phyloP scores from a whole-genome alignment of 2,113 vertebrate species.

The Turnix velox region DNA sequence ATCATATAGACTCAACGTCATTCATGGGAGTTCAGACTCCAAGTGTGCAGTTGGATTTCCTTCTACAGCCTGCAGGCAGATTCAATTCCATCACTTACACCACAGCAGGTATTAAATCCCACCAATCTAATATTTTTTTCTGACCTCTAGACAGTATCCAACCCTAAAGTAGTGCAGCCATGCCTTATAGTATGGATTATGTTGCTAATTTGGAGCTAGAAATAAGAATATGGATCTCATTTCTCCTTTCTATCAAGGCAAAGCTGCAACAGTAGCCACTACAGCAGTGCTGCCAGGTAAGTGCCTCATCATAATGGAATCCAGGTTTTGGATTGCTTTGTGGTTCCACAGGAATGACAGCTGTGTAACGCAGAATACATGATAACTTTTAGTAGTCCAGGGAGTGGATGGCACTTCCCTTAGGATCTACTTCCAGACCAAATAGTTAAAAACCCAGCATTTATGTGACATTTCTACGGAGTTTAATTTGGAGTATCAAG shows the following conservation, averaged over 20 bases:
- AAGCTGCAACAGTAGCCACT: not conserved
- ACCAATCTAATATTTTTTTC: not conserved
- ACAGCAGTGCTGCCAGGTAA: accelerated
- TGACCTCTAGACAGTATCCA: not conserved
- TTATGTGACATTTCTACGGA: not conserved
- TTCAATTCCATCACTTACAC: not conserved
- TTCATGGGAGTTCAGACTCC: not conserved
- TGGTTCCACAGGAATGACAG: not conserved
- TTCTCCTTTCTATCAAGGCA: not conserved
- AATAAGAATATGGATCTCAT: not conserved
- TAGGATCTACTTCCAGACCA: not conserved
- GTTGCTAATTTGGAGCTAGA: not conserved
- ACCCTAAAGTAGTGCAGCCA: not conserved
- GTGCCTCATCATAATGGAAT: not conserved
- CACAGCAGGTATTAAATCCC: not conserved
- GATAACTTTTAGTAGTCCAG: not conserved
- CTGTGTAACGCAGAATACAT: not conserved
- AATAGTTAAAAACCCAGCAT: not conserved
- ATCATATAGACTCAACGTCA: accelerated
- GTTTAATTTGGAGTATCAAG: not conserved
- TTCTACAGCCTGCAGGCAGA: not conserved
- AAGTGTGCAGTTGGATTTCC: not conserved
- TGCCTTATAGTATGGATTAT: not conserved
- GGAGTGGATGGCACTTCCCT: not conserved
- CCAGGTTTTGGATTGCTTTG: not conserved